Evolutionary conservation across 2,888 invertebrate species (phyloP).

Genomic region (Steinernema hermaphroditum): DNA sequence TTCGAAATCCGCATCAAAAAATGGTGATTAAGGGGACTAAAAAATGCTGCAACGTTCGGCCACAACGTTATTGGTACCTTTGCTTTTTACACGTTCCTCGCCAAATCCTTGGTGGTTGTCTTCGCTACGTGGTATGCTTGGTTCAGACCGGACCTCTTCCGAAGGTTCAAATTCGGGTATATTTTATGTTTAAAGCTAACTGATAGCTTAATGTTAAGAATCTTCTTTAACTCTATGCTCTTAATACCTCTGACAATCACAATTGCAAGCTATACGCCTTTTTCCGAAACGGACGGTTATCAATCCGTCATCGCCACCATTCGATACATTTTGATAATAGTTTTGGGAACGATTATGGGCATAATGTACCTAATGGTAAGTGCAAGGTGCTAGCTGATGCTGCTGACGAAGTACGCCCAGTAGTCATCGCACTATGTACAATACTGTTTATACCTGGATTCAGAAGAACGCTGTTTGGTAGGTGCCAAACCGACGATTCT

Average conservation of each 20-base stretch:
- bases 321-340: slow-evolving; percentile 6
- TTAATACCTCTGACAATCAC: not conserved
- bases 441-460: slow-evolving; percentile 30
- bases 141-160: slow-evolving; percentile 11
- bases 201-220: no score
- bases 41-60: not conserved
- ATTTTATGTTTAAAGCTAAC: no score
- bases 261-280: not conserved
- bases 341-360: slow-evolving; percentile 32
- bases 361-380: slow-evolving; percentile 6
- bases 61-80: slow-evolving; percentile 12
- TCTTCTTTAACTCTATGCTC: slow-evolving; percentile 9
- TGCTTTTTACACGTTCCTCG: slow-evolving; percentile 9
- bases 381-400: not conserved
- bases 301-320: not conserved
- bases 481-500: not conserved
- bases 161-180: no score
- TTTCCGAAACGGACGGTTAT: not conserved
- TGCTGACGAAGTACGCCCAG: slow-evolving; percentile 25
- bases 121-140: slow-evolving; percentile 1
- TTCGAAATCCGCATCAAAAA: no score
- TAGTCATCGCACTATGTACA: slow-evolving; percentile 25
- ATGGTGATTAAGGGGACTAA: no score
- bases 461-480: slow-evolving; percentile 27
- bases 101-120: not conserved